Evolutionary conservation across 92 coral and sea anemone species (phyloP).

Genomic region (Plumapathes pennacea): DNA sequence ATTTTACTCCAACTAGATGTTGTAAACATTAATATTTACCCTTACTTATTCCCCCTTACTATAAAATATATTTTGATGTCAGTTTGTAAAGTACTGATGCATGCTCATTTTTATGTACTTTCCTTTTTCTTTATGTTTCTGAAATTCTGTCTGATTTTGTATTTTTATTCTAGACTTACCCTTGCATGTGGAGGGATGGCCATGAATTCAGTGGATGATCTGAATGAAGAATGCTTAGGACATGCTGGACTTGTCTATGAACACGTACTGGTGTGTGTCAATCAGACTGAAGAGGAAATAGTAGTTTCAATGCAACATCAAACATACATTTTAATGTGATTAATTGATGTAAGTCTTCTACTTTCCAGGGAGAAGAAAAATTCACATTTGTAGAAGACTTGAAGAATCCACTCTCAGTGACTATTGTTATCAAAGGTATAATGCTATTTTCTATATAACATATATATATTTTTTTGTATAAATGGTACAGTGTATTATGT

Average conservation of each 20-base stretch:
- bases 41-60: no score
- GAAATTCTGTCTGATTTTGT: neutral
- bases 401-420: conserved; percentile 92
- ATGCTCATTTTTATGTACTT: no score
- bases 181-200: conserved; percentile 98
- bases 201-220: conserved; percentile 91
- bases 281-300: neutral
- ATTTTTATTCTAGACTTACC: conserved; percentile 58
- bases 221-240: conserved; percentile 83
- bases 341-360: neutral
- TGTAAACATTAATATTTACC: no score
- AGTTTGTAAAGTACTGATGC: no score
- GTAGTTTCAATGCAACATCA: neutral
- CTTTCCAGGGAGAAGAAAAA: conserved; percentile 85
- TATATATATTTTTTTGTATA: no score
- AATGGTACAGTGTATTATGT: no score
- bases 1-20: no score
- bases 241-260: conserved; percentile 94
- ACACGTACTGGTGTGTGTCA: conserved; percentile 87
- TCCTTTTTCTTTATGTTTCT: no score
- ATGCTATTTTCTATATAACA: no score
- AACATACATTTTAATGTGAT: neutral
- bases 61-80: no score
- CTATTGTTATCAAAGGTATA: conserved; percentile 97
- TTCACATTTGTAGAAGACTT: conserved; percentile 93